Evolutionary conservation across 2,797 vertebrate species (phyloP).

Genomic region (Streptopelia turtur): DNA sequence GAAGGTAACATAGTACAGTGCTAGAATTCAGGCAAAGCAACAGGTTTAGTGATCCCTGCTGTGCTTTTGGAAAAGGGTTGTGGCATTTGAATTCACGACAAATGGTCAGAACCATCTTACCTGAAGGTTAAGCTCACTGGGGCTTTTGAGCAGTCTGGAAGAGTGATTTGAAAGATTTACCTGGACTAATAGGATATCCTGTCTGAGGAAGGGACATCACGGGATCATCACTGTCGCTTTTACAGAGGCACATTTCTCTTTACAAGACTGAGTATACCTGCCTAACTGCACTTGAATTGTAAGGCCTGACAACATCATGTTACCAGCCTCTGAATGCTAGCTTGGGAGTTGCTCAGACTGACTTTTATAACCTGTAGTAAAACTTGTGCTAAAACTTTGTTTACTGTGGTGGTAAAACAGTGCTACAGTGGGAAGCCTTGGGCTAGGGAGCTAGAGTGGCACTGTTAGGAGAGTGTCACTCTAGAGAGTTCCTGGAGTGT

Average conservation of each 20-base stretch:
- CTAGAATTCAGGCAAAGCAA: neutral
- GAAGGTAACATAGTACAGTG: rapidly evolving
- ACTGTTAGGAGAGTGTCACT: neutral
- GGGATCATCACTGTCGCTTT: rapidly evolving
- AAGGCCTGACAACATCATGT: neutral
- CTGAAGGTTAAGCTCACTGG: neutral
- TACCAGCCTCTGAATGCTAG: neutral
- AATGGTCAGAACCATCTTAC: neutral
- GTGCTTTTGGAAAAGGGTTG: neutral
- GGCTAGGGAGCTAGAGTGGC: neutral
- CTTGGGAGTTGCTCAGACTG: neutral
- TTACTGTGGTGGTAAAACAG: rapidly evolving
- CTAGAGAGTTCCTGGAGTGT: no score
- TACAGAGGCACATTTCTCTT: neutral
- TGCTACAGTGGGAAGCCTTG: neutral
- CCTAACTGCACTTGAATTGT: neutral
- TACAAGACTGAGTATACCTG: neutral
- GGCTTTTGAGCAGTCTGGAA: neutral
- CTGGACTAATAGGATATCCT: neutral
- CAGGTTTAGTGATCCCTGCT: rapidly evolving
- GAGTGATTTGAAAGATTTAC: neutral
- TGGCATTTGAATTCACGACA: neutral
- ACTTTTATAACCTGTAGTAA: neutral
- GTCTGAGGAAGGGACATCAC: neutral
- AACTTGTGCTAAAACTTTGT: neutral